Evolutionary conservation across 2,888 invertebrate genomes (phyloP).

Genomic region (Brenthis daphne): DNA sequence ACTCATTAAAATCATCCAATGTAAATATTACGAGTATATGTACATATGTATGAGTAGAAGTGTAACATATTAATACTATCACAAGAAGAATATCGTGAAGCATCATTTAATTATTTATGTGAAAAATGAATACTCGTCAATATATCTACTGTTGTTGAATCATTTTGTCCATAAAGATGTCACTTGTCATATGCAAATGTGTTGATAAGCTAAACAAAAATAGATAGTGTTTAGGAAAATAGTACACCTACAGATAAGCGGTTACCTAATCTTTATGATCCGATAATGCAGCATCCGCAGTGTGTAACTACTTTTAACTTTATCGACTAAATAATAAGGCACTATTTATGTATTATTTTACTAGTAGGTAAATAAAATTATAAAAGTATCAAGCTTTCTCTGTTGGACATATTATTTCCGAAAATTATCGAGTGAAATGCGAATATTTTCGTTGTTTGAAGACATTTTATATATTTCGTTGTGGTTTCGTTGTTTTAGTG

Average conservation of each 20-base stretch:
- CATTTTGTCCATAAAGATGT: conserved; percentile 21
- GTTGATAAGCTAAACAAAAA: conserved; percentile 34
- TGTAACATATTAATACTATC: too few relatives aligned
- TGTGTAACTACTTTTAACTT: conserved; percentile 17
- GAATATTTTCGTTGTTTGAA: not conserved
- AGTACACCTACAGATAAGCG: conserved; percentile 43
- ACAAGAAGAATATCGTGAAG: too few relatives aligned
- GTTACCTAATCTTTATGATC: conserved; percentile 48
- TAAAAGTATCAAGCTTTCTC: conserved; percentile 15
- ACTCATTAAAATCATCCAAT: too few relatives aligned
- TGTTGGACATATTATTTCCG: conserved; percentile 6
- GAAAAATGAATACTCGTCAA: not conserved
- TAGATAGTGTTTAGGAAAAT: conserved; percentile 39
- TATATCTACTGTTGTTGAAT: not conserved
- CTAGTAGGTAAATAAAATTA: not conserved
- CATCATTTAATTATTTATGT: not conserved
- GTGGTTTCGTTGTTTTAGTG: not conserved
- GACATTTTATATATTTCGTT: not conserved
- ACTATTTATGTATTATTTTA: conserved; percentile 1
- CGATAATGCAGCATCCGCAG: conserved; percentile 41
- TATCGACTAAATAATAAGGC: conserved; percentile 15
- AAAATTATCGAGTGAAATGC: conserved; percentile 11
- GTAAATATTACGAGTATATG: too few relatives aligned
- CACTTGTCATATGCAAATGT: conserved; percentile 31
- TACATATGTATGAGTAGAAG: too few relatives aligned